Conservation (phyloP, 2,797 vertebrate species). For the Danio jaintianensis region DNA sequence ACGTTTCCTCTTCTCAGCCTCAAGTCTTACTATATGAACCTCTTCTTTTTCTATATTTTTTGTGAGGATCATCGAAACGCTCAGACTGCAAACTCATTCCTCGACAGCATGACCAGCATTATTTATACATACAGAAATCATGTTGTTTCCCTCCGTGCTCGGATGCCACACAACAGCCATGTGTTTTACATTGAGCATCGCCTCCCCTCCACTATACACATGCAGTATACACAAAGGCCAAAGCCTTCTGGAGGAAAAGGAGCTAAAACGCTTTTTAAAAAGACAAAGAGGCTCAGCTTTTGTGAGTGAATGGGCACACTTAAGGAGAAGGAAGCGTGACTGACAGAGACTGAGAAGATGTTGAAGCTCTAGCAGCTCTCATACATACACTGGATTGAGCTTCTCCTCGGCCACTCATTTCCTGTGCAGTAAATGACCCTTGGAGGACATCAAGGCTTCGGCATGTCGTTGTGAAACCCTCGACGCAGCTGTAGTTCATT, state of each 20-base stretch:
- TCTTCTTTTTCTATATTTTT: constrained; percentile 42
- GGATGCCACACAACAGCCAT: constrained; percentile 40
- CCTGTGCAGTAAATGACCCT: constrained; percentile 65
- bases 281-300: constrained; percentile 50
- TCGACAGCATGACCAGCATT: constrained; percentile 55
- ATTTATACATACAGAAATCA: constrained; percentile 20
- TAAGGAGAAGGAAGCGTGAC: constrained; percentile 50
- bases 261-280: constrained; percentile 41
- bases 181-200: constrained; percentile 54
- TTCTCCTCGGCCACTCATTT: constrained; percentile 58
- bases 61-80: constrained; percentile 13
- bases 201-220: constrained; percentile 53
- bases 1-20: constrained; percentile 43
- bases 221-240: constrained; percentile 48
- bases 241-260: constrained; percentile 48
- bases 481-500: constrained; percentile 62
- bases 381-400: constrained; percentile 39
- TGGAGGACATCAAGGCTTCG: constrained; percentile 61
- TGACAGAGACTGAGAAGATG: constrained; percentile 49
- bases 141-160: constrained; percentile 50
- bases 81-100: constrained; percentile 22
- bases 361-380: constrained; percentile 41
- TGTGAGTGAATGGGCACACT: constrained; percentile 54
- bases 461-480: constrained; percentile 62
- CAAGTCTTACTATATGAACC: constrained; percentile 48